Evolutionary conservation across 2,113 vertebrate species (phyloP), one percentile per base, ranked within the genome.

Genomic region (Clinocottus analis): DNA sequence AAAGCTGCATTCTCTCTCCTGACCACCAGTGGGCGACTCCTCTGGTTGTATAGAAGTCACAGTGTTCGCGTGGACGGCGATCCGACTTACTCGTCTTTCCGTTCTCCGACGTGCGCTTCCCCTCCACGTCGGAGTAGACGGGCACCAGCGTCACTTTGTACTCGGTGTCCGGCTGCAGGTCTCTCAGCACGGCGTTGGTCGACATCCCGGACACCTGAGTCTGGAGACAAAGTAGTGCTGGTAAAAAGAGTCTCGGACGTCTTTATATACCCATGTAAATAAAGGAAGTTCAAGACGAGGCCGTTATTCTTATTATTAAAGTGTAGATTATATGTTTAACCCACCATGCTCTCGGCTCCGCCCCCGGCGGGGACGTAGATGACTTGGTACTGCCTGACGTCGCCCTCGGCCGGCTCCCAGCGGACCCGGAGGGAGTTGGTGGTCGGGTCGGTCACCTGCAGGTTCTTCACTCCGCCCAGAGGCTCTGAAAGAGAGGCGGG

Each of bases 381-480:
- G 79, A 99, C 83, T 56, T 96, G 97, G 91, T 99, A 99, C 60
- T 97, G 96, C 0, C 96, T 94, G 70, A 97, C 97, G 60, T 93
- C 96, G 39, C 98, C 97, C 56, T 98, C 97, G 0, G 97, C 97
- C 0, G 97, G 95, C 77, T 98, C 97, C 98, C 98, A 99, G 77
- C 95, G 94, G 17, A 98, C 92, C 23, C 93, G 96, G 79, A 99
- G 80, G 2, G 96, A 96, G 92, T 92, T 98, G 76, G 95, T 95
- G 45, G 97, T 97, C 37, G 97, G 97, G 79, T 99, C 97, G 11
- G 95, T 97, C 35, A 98, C 96, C 81, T 96, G 85, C 9, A 99
- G 94, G 31, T 98, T 97, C 90, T 85, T 97, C 75, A 98, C 97
- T 1, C 96, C 96, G 13, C 95, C 95, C 73, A 98, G 93, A 79